Conservation (phyloP, 2,113 vertebrate species). For the Mustelus asterias region DNA sequence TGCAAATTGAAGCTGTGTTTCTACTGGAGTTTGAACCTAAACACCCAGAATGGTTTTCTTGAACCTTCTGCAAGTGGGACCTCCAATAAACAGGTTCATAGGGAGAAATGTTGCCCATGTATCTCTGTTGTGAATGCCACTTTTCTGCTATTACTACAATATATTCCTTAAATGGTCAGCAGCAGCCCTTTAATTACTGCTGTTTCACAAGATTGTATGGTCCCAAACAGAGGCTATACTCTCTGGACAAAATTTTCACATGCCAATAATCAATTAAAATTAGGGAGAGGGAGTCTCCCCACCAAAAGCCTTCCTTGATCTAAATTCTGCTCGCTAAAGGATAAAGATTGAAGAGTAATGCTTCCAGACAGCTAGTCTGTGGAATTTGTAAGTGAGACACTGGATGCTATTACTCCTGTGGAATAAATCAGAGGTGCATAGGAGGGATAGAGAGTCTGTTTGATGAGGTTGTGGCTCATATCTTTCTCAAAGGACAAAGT, state of each 20-base stretch:
- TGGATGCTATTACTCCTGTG: neutral
- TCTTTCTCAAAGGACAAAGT: neutral
- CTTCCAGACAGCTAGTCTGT: neutral
- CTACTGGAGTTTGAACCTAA: no score
- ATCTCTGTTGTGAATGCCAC: no score
- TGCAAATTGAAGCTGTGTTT: no score
- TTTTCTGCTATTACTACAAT: no score
- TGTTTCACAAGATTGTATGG: neutral
- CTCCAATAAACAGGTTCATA: no score
- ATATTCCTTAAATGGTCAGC: no score
- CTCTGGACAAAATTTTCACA: neutral
- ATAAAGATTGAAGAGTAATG: neutral
- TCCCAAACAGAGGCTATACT: neutral
- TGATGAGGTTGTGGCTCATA: neutral
- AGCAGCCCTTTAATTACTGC: neutral
- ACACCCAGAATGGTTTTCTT: no score
- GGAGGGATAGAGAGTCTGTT: neutral
- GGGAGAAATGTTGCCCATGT: no score
- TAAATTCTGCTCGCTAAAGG: neutral
- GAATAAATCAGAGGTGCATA: neutral
- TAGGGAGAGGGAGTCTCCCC: neutral
- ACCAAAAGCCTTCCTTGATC: neutral
- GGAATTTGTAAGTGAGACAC: neutral
- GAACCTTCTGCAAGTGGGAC: no score
- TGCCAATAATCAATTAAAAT: neutral